Conservation (phyloP, 2,113 vertebrate species). For the Grammomys dolichurus region DNA sequence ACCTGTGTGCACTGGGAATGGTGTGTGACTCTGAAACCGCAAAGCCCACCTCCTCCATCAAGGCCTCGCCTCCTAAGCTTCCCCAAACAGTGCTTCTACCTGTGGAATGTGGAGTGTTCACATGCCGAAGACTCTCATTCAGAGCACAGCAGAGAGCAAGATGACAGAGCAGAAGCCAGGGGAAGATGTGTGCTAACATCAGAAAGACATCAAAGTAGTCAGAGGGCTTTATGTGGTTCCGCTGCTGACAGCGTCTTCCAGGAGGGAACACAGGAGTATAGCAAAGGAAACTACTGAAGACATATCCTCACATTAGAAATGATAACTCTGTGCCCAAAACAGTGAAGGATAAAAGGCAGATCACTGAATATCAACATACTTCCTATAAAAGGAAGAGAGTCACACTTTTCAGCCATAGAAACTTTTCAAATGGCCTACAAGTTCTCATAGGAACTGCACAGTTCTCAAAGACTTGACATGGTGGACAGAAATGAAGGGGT, state of each 20-base stretch:
- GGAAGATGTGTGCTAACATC: background rate
- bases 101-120: background rate
- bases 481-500: background rate
- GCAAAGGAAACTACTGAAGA: constrained; percentile 13
- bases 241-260: background rate
- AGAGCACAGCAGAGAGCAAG: background rate
- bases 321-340: background rate
- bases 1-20: background rate
- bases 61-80: background rate
- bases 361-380: constrained; percentile 34
- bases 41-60: background rate
- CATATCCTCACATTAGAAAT: constrained; percentile 50
- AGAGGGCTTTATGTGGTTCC: background rate
- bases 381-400: background rate
- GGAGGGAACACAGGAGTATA: constrained; percentile 20
- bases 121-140: too few species aligned
- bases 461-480: background rate
- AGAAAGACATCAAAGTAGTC: constrained; percentile 32
- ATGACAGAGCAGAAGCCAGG: constrained; percentile 5
- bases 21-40: background rate
- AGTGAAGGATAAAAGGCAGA: constrained; percentile 10
- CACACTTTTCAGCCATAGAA: background rate
- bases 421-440: background rate
- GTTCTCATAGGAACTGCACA: background rate
- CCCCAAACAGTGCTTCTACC: background rate